A percentile compares a stretch with the other conserved stretches of the same genome.
phyloP scores from a whole-genome alignment of 1,140 invertebrate species.

The Gonatopus flavifemur region DNA sequence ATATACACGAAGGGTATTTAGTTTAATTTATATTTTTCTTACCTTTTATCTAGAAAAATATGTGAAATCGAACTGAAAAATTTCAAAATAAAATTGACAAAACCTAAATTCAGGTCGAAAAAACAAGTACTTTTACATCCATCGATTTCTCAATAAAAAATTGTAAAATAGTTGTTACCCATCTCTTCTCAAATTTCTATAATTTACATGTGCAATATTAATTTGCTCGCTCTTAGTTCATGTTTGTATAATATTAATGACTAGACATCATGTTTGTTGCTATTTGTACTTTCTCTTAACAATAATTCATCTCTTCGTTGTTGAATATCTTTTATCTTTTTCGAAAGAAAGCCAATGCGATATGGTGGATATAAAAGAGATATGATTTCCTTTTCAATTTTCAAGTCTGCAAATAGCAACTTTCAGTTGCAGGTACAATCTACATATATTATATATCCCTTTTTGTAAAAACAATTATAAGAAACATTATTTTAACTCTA shows the following conservation, averaged over 20 bases:
- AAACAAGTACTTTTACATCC: conserved; percentile 2
- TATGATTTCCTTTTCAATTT: background rate
- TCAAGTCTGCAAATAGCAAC: conserved; percentile 34
- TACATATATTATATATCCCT: background rate
- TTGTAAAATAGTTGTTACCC: conserved; percentile 10
- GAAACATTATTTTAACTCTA: background rate
- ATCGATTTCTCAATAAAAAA: conserved; percentile 16
- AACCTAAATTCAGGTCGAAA: conserved; percentile 8
- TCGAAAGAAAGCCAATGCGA: background rate
- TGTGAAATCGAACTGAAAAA: background rate
- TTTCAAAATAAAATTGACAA: background rate
- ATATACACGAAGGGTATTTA: too few species aligned
- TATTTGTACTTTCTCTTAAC: conserved; percentile 26
- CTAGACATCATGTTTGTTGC: conserved; percentile 40
- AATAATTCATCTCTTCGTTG: background rate
- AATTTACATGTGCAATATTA: conserved; percentile 4
- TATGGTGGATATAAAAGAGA: background rate
- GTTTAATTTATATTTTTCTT: background rate
- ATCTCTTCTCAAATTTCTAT: conserved; percentile 8
- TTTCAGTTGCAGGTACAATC: conserved; percentile 35
- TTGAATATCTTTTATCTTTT: conserved; percentile 1
- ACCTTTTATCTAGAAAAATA: background rate
- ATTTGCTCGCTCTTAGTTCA: conserved; percentile 8
- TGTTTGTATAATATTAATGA: conserved; percentile 27
- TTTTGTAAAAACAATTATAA: conserved; percentile 11